A percentile compares a stretch with the other conserved stretches of the same genome.
phyloP scores from a whole-genome alignment of 2,888 invertebrate genomes.

The Plebejus argus region DNA sequence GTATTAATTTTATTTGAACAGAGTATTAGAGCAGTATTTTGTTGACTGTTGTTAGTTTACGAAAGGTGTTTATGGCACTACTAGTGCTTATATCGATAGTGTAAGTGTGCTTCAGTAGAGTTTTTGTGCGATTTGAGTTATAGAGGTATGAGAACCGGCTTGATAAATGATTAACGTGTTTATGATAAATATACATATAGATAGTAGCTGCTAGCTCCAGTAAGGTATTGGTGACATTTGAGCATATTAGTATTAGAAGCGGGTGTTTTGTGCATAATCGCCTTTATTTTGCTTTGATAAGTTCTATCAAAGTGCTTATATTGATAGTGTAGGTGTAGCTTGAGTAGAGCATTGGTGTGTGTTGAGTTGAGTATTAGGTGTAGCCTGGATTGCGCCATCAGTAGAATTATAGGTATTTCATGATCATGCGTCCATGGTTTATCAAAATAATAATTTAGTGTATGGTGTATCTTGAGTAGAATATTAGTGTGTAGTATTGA shows the following conservation, averaged over 20 bases:
- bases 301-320: neutral
- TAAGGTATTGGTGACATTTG: neutral
- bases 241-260: neutral
- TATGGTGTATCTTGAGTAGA: constrained; percentile 20
- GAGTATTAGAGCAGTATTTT: neutral
- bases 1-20: neutral
- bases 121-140: neutral
- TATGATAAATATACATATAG: no score
- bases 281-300: neutral
- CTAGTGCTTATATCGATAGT: neutral
- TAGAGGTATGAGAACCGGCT: neutral
- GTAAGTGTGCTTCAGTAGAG: neutral
- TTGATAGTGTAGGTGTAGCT: neutral
- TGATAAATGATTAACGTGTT: neutral
- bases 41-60: no score
- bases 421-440: no score
- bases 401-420: no score
- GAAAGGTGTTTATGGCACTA: no score
- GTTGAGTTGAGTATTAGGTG: neutral
- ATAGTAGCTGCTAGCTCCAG: no score
- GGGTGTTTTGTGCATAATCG: neutral
- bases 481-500: constrained; percentile 28
- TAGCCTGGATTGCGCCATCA: neutral
- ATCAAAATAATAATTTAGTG: neutral
- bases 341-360: constrained; percentile 30